Base-by-base conservation (phyloP, 1,140 invertebrate species). In the Hormaphis cornu region DNA sequence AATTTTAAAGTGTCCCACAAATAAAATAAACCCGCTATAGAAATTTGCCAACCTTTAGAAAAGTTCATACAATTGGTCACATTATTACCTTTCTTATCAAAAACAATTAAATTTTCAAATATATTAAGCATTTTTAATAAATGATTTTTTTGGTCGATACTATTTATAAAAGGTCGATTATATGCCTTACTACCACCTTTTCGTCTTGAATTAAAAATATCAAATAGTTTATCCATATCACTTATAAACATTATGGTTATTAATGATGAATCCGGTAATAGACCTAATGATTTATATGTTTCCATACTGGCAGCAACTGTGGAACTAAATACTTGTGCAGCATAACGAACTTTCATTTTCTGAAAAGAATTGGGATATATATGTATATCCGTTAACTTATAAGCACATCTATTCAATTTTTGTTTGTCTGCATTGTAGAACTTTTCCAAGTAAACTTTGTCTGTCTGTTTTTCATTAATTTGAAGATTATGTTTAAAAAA, bases 121-220 rank as follows among this genome's bases (percentile, higher is more conserved):
- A 28, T 26, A 28, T 26, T 28, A 10, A 26, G 3, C 48, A 52
- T 52, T 24, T 28, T 24, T 52, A 12, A 26, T 52, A 52, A 52
- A 28, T 52, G 48, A 24, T 14, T 24, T 26, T 24, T 24, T 52
- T 52, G 48, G 24, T 16, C 22, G 2, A 7, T 2, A 28, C 20
- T 52, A 52, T 52, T 52, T 52, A 24, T 52, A 52, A 24, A 52
- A 52, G 48, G 48, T 24, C 22, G 20, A 52, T 52, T 52, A 28
- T 24, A 52, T 26, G 20, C 22, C 4, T 52, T 52, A 24, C 22
- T 24, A 28, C 20, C 24, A 16, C 12, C 22, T 24, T 16, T 52
- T 18, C 12, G 48, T 14, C 5, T 28, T 8, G 42, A 46, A 16
- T 46, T 46, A 8, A 52, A 28, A 24, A 52, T 52, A 28, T 52